Conservation (phyloP, 2,888 invertebrate species). For the Venusia cambrica region DNA sequence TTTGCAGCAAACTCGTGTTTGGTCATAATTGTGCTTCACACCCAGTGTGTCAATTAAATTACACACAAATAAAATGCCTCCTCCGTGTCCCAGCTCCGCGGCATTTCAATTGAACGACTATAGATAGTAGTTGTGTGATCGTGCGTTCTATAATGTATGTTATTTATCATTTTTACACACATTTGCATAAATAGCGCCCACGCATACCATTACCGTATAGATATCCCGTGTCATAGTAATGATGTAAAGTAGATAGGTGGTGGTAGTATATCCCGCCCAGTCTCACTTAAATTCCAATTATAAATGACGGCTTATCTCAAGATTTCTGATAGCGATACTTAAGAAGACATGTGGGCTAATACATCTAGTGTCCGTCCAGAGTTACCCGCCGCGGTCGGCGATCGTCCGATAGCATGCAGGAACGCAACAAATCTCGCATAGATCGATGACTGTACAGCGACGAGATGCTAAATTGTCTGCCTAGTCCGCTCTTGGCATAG, state of each 20-base stretch:
- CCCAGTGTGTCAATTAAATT: conserved; percentile 26
- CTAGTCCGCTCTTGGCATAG: no score
- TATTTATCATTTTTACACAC: conserved; percentile 29
- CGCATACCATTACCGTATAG: conserved; percentile 21
- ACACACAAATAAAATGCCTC: conserved; percentile 21
- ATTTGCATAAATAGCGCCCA: conserved; percentile 27
- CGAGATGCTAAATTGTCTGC: conserved; percentile 4
- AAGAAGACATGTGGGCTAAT: conserved; percentile 56
- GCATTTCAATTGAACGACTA: conserved; percentile 22
- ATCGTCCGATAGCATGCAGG: conserved; percentile 52
- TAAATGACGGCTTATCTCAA: conserved; percentile 56
- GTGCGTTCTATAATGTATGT: conserved; percentile 24
- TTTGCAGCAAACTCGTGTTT: conserved; percentile 14
- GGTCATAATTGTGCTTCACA: conserved; percentile 22
- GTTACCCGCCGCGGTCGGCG: conserved; percentile 42
- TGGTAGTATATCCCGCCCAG: conserved; percentile 42
- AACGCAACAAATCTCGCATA: conserved; percentile 41
- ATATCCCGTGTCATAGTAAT: conserved; percentile 33
- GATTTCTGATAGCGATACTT: conserved; percentile 59
- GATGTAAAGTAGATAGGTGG: no score
- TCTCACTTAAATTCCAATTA: conserved; percentile 61
- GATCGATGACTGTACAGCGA: conserved; percentile 1
- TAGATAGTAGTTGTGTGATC: conserved; percentile 24
- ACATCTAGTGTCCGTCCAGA: conserved; percentile 49
- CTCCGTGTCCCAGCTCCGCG: conserved; percentile 19